Base-by-base conservation (phyloP, 1,140 invertebrate species). In the Anastrepha obliqua region DNA sequence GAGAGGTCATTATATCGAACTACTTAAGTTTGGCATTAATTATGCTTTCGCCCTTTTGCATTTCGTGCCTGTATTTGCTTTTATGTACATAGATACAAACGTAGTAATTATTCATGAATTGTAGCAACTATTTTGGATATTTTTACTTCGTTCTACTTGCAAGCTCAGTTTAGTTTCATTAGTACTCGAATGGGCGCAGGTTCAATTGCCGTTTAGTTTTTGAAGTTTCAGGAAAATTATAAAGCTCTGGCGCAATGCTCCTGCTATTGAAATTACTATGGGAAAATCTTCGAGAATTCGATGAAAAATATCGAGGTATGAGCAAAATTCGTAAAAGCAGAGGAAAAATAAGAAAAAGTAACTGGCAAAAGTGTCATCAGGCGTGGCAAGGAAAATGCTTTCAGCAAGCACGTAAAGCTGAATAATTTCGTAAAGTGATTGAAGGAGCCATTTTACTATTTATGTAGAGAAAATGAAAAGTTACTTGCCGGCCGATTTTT, bases 241-340 rank as follows among this genome's bases (percentile, higher is more conserved):
- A 55, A 55, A 3, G 11, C 6, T 55, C 3, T 0, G 6, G 3
- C 7, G 39, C 39, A 74, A 74, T 74, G 67, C 39, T 74, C 17
- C 3, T 74, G 4, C 4, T 74, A 1, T 4, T 74, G 67, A 42
- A 39, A 74, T 15, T 74, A 15, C 5, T 74, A 0, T 74, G 67
- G 67, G 44, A 74, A 2, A 5, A 74, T 17, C 4, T 47, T 7
- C 67, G 67, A 15, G 67, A 74, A 42, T n/a, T 47, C 15, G 67
- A 74, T 74, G 15, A 74, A 2, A 74, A 74, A 74, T 74, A 74
- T 74, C 39, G 42, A 74, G 67, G 67, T 74, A 39, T 55, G 29
- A 29, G 29, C 29, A 29, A 29, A 29, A 29, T 29, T 29, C 29
- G 29, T 29, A 29, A 29, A 29, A 29, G 29, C 29, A 29, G 29